Evolutionary conservation across 2,888 invertebrate species (phyloP), one percentile per base, ranked within the genome.

Genomic region (Volucella zonaria): DNA sequence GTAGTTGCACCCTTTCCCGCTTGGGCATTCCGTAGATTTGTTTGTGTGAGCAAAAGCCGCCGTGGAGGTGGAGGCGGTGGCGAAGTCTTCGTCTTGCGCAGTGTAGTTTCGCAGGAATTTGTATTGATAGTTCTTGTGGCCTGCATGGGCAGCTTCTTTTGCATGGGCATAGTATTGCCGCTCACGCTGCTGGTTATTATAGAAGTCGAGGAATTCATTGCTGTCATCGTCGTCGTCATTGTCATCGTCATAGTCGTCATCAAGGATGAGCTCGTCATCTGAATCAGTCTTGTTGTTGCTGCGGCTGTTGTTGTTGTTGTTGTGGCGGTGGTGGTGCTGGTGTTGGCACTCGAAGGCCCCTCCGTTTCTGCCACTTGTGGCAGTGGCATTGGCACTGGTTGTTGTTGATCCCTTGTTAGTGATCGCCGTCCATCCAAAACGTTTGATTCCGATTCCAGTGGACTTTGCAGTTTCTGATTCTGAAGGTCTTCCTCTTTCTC

Each of bases 201-300:
- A 93, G 93, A 93, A 93, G 92, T 93, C 92, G 93, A 93, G 87
- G 87, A 91, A 89, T 76, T 93, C 93, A 92, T 93, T 93, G 92
- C 93, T 92, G 91, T 93, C 93, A 78, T 87, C 82, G 68, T 86
- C 87, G 67, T 87, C 92, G 90, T 90, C 90, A 88, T 90, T 92
- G 92, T 86, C 78, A 58, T 86, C 80, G 76, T 87, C 78, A 58
- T 86, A 78, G 76, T 87, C 81, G 59, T 88, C 86, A 85, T 76
- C 92, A 91, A 93, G 92, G 86, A 93, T 92, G 10, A 93, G 92
- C 1, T 92, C 82, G 86, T 87, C 85, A 82, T 85, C 78, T 77
- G 80, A 75, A 85, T 82, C 79, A 71, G 86, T 86, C 77, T 79
- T 86, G 82, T 79, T 87, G 79, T 70, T 86, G 82, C 81, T 71